Base-by-base conservation (phyloP, 2,797 vertebrate genomes). In the Avahi laniger region DNA sequence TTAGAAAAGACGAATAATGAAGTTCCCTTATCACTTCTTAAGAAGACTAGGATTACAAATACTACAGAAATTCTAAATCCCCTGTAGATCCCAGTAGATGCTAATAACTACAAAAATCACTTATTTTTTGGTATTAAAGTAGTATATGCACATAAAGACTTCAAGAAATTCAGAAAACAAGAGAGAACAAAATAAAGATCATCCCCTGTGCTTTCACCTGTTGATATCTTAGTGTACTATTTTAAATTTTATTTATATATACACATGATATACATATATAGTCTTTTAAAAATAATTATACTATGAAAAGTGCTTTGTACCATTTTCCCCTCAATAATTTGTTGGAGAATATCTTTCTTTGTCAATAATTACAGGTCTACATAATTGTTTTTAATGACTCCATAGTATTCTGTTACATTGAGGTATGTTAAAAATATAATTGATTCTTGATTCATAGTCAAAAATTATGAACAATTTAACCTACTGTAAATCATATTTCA, bases 61-160 rank as follows among this genome's bases (percentile, higher is more conserved):
- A 48, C 72, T 33, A 91, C 1, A 92, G 73, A 87, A 95, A 92
- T 84, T 94, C 70, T 65, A 86, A 81, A 69, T 92, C 12, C 24
- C 79, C 15, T 35, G 50, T 43, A 50, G 86, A 72, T 79, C 24
- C 35, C 35, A 89, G 38, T 35, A 10, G 43, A 85, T 67, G 9
- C 12, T 86, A 85, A 22, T 30, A 87, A 87, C 4, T 43, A 79
- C 7, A 95, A 33, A 70, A 38, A 69, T 14, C 30, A 89, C 26
- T 78, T 82, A 72, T 20, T 46, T 81, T 54, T 83, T 50, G 73
- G 48, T 50, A 38, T 48, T 84, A 35, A 70, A 93, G 7, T 70
- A 93, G 54, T 69, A 43, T 57, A 75, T 35, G 24, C 3, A 52
- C 8, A 65, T 46, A 80, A 89, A 94, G 5, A n/a, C 20, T 84